Conservation (phyloP, 1,140 invertebrate species). For the Parapsyche elsis region DNA sequence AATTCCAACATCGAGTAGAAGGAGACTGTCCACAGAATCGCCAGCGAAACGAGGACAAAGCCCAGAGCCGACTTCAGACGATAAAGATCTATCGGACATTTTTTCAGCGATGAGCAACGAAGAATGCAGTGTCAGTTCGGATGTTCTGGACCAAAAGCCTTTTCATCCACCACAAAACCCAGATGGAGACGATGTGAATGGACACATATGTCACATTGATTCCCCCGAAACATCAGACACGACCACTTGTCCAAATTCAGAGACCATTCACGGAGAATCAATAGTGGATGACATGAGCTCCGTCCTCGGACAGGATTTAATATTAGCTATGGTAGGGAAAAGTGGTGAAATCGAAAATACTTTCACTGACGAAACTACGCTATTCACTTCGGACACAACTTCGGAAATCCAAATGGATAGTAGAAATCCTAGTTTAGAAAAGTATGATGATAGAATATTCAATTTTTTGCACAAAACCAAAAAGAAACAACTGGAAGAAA, state of each 20-base stretch:
- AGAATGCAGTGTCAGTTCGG: slow-evolving; percentile 74
- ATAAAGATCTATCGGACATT: slow-evolving; percentile 67
- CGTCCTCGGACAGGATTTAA: slow-evolving; percentile 74
- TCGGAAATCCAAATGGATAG: slow-evolving; percentile 66
- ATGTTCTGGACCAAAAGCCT: slow-evolving; percentile 71
- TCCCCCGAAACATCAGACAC: slow-evolving; percentile 83
- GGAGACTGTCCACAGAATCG: slow-evolving; percentile 45
- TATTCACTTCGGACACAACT: slow-evolving; percentile 72
- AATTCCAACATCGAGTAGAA: neutral
- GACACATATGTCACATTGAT: slow-evolving; percentile 80
- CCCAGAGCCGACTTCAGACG: slow-evolving; percentile 54
- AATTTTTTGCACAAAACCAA: slow-evolving; percentile 66
- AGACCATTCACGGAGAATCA: slow-evolving; percentile 78
- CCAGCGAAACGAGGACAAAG: slow-evolving; percentile 47
- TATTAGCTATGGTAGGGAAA: slow-evolving; percentile 72
- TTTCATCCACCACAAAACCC: slow-evolving; percentile 61
- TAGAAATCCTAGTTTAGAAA: slow-evolving; percentile 65
- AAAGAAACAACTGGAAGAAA: slow-evolving; percentile 66
- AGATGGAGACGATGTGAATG: slow-evolving; percentile 67
- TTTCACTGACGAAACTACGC: slow-evolving; percentile 72
- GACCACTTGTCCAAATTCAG: slow-evolving; percentile 72
- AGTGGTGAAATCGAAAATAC: slow-evolving; percentile 74
- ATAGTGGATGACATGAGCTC: slow-evolving; percentile 82
- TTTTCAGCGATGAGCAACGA: slow-evolving; percentile 76
- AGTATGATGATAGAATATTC: slow-evolving; percentile 62